A percentile compares a stretch with the other conserved stretches of the same genome.
These are phyloP conservation scores for Mustela nigripes DNA, from an alignment of 2,113 vertebrate genomes.

Conservation along the genomic window DNA sequence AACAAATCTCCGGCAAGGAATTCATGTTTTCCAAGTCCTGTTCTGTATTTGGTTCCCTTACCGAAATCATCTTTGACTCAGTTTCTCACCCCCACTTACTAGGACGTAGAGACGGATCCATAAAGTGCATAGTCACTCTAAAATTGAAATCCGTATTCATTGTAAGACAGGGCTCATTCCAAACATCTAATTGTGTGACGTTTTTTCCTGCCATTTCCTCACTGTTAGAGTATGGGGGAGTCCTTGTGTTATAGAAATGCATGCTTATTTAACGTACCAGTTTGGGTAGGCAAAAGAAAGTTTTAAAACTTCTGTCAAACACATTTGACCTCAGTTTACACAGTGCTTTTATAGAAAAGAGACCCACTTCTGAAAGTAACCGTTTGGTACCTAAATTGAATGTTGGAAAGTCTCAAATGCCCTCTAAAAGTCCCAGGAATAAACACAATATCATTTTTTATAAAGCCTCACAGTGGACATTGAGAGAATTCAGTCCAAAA, in stretches of 20 bases:
- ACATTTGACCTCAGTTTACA: not conserved
- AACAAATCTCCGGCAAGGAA: not conserved
- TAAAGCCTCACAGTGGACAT: not conserved
- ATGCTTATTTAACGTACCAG: not conserved
- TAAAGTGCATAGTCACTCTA: not conserved
- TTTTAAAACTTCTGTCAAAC: not conserved
- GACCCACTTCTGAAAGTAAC: not conserved
- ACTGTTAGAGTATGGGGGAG: not conserved
- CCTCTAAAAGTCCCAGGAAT: conserved; percentile 4
- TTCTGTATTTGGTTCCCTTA: not conserved
- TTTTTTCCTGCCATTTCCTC: not conserved
- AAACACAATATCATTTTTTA: not conserved
- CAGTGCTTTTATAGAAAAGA: not conserved
- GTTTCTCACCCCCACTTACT: not conserved
- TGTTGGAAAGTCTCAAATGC: not conserved
- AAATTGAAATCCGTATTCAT: conserved; percentile 11
- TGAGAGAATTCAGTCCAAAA: not conserved
- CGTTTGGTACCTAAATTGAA: not conserved
- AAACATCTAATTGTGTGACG: not conserved
- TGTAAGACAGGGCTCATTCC: not conserved
- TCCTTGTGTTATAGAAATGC: not conserved
- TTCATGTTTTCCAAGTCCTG: not conserved
- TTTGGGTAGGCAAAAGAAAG: not conserved
- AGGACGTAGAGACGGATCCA: not conserved
- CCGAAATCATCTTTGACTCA: not conserved